phyloP scores from a whole-genome alignment of 2,888 invertebrate genomes.

The Griposia aprilina region DNA sequence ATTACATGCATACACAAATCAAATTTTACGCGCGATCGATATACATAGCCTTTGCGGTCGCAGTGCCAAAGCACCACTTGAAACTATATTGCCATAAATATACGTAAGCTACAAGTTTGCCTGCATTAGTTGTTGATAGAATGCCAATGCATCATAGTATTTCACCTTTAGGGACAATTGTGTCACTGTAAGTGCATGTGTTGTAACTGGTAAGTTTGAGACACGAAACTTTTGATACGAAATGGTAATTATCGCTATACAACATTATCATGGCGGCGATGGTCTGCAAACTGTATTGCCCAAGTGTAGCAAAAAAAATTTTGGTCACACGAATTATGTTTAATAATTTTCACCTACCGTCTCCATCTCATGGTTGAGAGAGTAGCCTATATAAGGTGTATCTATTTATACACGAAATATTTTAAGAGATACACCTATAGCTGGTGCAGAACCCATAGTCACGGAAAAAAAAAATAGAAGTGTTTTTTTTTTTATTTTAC shows the following conservation, averaged over 20 bases:
- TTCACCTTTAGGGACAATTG: neutral
- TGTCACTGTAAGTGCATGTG: neutral
- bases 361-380: neutral
- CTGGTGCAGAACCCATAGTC: too few relatives aligned
- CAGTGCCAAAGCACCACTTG: slow-evolving; percentile 57
- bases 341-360: too few relatives aligned
- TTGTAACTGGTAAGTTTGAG: neutral
- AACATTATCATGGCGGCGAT: too few relatives aligned
- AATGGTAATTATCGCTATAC: neutral
- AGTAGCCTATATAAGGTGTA: neutral
- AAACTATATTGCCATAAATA: slow-evolving; percentile 32
- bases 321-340: neutral
- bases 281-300: neutral
- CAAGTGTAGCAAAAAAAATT: neutral
- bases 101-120: slow-evolving; percentile 20
- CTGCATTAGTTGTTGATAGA: slow-evolving; percentile 41
- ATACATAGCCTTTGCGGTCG: slow-evolving; percentile 23
- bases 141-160: slow-evolving; percentile 36
- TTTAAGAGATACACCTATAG: too few relatives aligned
- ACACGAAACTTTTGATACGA: neutral
- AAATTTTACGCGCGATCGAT: slow-evolving; percentile 26
- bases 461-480: too few relatives aligned
- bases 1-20: slow-evolving; percentile 27
- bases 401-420: too few relatives aligned
- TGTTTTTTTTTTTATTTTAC: too few relatives aligned